Conservation (phyloP, 1,140 invertebrate genomes). For the Popillia japonica region DNA sequence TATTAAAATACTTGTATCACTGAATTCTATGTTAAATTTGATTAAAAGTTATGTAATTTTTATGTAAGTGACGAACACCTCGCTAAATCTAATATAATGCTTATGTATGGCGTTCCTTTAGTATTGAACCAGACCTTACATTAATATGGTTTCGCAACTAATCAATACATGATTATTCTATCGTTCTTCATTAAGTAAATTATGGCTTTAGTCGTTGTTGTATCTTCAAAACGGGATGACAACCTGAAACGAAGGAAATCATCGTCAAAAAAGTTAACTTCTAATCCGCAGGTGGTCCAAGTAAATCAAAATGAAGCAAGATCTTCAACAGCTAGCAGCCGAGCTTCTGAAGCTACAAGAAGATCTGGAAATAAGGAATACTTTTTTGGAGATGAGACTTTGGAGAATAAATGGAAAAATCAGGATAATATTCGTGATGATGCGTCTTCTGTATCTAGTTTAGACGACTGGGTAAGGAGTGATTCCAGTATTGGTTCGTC, state of each 20-base stretch:
- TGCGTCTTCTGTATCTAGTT: conserved; percentile 56
- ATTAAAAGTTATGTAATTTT: background rate
- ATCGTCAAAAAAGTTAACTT: conserved; percentile 10
- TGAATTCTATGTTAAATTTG: background rate
- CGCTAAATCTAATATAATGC: background rate
- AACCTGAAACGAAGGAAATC: background rate
- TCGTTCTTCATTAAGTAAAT: background rate
- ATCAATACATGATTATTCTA: conserved; percentile 6
- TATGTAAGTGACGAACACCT: background rate
- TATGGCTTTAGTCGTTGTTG: conserved; percentile 35
- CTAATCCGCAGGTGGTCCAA: conserved; percentile 51
- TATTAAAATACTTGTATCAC: background rate
- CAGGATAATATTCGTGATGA: conserved; percentile 42
- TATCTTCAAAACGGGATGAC: conserved; percentile 17
- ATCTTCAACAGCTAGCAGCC: conserved; percentile 51
- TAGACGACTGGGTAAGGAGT: conserved; percentile 56
- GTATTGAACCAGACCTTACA: background rate
- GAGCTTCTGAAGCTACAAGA: conserved; percentile 47
- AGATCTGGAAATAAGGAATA: conserved; percentile 52
- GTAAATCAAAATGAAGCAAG: conserved; percentile 54
- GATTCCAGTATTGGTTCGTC: conserved; percentile 54
- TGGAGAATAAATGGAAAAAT: conserved; percentile 54
- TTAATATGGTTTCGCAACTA: conserved; percentile 16
- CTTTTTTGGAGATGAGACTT: conserved; percentile 56
- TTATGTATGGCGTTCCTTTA: background rate